These are phyloP conservation scores for Pristis pectinata DNA, from an alignment of 2,797 vertebrate genomes.

Conservation along the genomic window DNA sequence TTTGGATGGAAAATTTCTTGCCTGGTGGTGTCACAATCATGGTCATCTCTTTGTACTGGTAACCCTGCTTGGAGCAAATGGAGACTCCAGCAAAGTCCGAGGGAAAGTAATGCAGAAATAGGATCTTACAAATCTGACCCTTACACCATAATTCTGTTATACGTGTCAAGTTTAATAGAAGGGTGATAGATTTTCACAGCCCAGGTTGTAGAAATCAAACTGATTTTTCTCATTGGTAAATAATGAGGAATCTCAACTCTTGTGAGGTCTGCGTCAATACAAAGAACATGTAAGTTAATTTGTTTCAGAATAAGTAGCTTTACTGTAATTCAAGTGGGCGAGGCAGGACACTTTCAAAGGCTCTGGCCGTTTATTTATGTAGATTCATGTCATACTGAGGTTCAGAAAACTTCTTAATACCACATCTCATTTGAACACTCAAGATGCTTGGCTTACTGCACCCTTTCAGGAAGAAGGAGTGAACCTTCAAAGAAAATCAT, in stretches of 20 bases:
- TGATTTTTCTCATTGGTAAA: not conserved
- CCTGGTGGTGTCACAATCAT: not conserved
- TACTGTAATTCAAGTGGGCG: not conserved
- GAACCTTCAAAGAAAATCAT: slow-evolving; percentile 28
- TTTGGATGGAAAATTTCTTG: not conserved
- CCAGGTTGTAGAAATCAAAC: not conserved
- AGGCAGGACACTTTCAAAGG: not conserved
- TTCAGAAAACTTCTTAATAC: slow-evolving; percentile 1
- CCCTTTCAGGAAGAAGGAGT: not conserved
- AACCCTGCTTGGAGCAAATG: not conserved
- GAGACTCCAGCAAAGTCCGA: not conserved
- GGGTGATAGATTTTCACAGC: not conserved
- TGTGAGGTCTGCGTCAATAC: not conserved
- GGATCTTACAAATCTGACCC: not conserved
- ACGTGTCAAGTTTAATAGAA: not conserved
- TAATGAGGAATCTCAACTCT: not conserved
- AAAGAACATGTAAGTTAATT: not conserved
- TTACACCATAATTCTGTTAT: not conserved
- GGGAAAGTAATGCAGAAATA: not conserved
- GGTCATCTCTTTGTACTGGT: not conserved
- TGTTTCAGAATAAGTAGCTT: not conserved
- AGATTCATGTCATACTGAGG: not conserved
- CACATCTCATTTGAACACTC: not conserved
- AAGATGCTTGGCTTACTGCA: not conserved
- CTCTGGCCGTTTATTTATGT: not conserved